Evolutionary conservation across 2,888 invertebrate genomes (phyloP), one percentile per base, ranked within the genome.

Genomic region (Callinectes sapidus): DNA sequence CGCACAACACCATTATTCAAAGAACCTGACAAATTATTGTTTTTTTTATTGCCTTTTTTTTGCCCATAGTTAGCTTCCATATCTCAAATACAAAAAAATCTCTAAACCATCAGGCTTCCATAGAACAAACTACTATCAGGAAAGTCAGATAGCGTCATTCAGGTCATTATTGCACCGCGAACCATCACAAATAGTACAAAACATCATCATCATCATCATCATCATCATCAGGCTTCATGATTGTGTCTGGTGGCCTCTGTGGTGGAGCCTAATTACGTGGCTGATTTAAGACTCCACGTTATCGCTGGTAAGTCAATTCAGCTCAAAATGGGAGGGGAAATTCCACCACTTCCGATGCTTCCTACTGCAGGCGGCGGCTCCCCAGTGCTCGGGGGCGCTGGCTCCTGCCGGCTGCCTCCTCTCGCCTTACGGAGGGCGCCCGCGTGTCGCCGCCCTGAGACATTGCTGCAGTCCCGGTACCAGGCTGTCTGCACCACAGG

Each of bases 391-490:
- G 28, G 71, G 71, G 71, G 71, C 10, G 71, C 71, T 71, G 71
- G 71, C 71, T 71, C n/a, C 71, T 28, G 71, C 23, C 71, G 71
- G 71, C 71, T 71, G 71, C 23, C 10, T 71, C 10, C 71, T 28
- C 71, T 71, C n/a, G 28, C 71, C 71, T 28, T 71, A 28, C 28
- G 28, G n/a, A 61, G 71, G 71, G 71, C 71, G 71, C 71, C 71
- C 71, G 71, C 10, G 71, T 71, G 71, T 71, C 71, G 71, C 71
- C 71, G 71, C 71, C 71, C 71, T 71, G 71, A 71, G 71, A 71
- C 71, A 71, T 28, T 71, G 71, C 71, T 71, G 71, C 71, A 71
- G 71, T 71, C n/a, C 28, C 28, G 71, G 71, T 71, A 71, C 71
- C 71, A 71, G 71, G 71, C 71, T 71, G 71, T 71, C 71, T 71